phyloP scores from a whole-genome alignment of 2,797 vertebrate species.

The Rallus crepitans region DNA sequence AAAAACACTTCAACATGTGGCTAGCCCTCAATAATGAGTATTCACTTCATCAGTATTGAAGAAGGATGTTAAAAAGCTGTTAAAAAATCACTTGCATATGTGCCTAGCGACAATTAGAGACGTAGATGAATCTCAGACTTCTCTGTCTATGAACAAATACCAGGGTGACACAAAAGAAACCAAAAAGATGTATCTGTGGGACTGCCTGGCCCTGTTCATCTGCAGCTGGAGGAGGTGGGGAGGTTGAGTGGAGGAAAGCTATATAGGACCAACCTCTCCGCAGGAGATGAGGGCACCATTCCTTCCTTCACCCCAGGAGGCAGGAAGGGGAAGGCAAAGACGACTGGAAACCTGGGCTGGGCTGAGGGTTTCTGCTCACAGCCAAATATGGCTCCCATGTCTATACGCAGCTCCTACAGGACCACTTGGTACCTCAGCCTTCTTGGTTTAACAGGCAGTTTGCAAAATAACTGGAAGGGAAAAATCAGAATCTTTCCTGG shows the following conservation, averaged over 20 bases:
- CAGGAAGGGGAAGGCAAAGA: not conserved
- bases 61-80: not conserved
- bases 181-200: not conserved
- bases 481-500: not conserved
- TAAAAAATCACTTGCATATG: constrained; percentile 22
- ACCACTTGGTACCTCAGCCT: fast-evolving
- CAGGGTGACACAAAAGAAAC: not conserved
- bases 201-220: not conserved
- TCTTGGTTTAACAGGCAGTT: not conserved
- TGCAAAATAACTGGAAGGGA: not conserved
- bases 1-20: constrained; percentile 35
- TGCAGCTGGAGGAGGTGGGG: not conserved
- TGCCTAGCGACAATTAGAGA: not conserved
- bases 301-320: not conserved
- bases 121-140: not conserved
- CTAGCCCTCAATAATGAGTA: not conserved
- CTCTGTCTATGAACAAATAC: not conserved
- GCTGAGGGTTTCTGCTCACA: not conserved
- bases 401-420: not conserved
- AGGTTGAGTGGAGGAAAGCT: not conserved
- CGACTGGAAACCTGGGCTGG: not conserved
- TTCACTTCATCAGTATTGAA: not conserved
- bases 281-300: fast-evolving
- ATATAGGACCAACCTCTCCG: not conserved
- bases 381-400: fast-evolving